Percentiles rank a stretch among this genome's conserved stretches.
Evolutionary conservation across 2,113 vertebrate genomes (phyloP).

Genomic region (Butastur rufipennis): DNA sequence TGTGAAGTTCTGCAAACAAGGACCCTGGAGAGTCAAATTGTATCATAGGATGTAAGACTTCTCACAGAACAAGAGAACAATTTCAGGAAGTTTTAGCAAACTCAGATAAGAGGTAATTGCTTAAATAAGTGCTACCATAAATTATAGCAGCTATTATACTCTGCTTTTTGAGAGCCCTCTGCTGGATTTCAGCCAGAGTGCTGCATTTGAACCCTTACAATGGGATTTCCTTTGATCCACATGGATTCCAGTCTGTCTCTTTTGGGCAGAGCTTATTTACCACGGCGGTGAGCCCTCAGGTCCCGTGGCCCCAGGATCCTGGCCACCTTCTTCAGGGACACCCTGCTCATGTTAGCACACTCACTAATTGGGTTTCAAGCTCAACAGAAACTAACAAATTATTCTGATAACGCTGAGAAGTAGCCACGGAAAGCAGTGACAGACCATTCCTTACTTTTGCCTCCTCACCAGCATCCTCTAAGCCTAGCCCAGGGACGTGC

Average conservation of each 20-base stretch:
- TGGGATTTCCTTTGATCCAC: background rate
- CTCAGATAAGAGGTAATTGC: constrained; percentile 49
- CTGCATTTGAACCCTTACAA: background rate
- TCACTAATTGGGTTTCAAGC: background rate
- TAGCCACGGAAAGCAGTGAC: background rate
- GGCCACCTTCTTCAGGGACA: background rate
- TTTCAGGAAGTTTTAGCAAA: constrained; percentile 49
- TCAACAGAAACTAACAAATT: background rate
- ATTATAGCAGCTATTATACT: constrained; percentile 14
- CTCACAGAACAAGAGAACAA: constrained; percentile 42
- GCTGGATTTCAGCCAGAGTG: background rate
- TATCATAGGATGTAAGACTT: constrained; percentile 24
- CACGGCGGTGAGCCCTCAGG: background rate
- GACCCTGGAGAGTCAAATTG: background rate
- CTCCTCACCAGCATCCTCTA: background rate
- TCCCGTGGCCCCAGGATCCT: background rate
- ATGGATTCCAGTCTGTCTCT: background rate
- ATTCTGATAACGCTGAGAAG: background rate
- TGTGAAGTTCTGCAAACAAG: background rate
- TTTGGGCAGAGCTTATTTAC: background rate
- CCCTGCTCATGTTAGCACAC: background rate
- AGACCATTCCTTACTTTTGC: background rate
- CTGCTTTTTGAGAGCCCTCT: background rate
- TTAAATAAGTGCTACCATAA: constrained; percentile 22
- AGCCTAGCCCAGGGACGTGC: background rate